Base-by-base conservation (phyloP, 2,797 vertebrate species). In the Pantherophis alleghaniensis region DNA sequence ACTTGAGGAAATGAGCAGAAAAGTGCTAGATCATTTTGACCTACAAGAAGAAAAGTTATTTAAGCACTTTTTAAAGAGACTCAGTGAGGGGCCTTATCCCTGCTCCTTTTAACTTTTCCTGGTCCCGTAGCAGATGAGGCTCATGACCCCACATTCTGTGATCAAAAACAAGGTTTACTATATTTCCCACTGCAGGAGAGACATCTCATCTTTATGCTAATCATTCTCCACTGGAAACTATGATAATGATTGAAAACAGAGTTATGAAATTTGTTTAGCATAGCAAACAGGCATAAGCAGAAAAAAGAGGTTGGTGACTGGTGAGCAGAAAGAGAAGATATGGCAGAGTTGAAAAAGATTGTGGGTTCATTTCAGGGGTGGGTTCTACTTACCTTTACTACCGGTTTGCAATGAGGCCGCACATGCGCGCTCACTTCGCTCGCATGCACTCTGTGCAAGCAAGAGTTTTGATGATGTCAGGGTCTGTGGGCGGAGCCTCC, bases 171-270 rank as follows among this genome's bases (percentile, higher is more conserved):
- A 94, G 94, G 87, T 95, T 95, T 94, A 92, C 93, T 93, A 47
- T 94, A 90, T 91, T 94, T 57, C 51, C 86, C 92, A 90, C 28
- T 1, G 90, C 47, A 95, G 95, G 95, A 96, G 92, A 95, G 89
- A 90, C 93, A 95, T 95, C 96, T 94, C 94, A 95, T 95, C 96
- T 96, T 96, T 91, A 95, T 96, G 94, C 79, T 97, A 96, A 96
- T 97, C 94, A 95, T 96, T 94, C 95, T 95, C 95, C 95, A 94
- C 90, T 95, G 96, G 96, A 96, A 96, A 90, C 94, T 94, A 95
- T 95, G 94, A 95, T 59, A 87, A 87, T 55, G 56, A 42, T 16
- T 47, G 37, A 56, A 90, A 86, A 93, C 90, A 94, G 93, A 94
- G 90, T 95, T 96, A 87, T 91, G 90, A 96, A 95, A 93, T 96